Percentiles rank a stretch among this genome's conserved stretches.
Conservation (phyloP, 2,888 invertebrate genomes). For the Perithous albicinctus region DNA sequence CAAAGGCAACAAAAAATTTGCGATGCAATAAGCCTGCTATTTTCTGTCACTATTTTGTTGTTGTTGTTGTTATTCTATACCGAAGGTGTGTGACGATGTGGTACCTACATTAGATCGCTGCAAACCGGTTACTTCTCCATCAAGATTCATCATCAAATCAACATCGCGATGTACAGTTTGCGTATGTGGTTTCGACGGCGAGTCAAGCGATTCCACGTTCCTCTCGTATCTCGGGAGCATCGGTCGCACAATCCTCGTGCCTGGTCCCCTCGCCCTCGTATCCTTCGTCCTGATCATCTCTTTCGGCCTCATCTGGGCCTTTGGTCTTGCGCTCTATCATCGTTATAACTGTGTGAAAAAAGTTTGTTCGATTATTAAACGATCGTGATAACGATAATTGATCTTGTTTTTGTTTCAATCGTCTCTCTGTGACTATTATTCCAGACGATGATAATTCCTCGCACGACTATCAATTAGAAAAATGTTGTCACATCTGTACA, state of each 20-base stretch:
- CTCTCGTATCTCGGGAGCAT: conserved; percentile 56
- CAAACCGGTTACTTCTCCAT: conserved; percentile 41
- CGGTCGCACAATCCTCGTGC: conserved; percentile 73
- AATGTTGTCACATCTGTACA: conserved; percentile 9
- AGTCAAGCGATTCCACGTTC: conserved; percentile 17
- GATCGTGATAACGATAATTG: conserved; percentile 2
- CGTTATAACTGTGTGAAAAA: conserved; percentile 58
- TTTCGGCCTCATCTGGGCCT: conserved; percentile 70
- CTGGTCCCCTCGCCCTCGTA: conserved; percentile 72
- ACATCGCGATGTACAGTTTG: conserved; percentile 16
- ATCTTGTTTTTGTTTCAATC: conserved; percentile 13
- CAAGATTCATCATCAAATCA: conserved; percentile 29
- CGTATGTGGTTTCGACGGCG: conserved; percentile 11
- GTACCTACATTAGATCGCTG: conserved; percentile 75
- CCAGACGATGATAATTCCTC: neutral
- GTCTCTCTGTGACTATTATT: conserved; percentile 11
- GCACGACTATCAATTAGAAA: neutral
- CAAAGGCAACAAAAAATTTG: neutral
- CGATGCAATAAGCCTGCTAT: neutral
- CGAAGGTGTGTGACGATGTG: conserved; percentile 78
- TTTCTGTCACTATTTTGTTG: conserved; percentile 34
- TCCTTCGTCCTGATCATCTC: conserved; percentile 77
- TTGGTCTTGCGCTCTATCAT: conserved; percentile 70
- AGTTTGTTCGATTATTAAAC: conserved; percentile 63
- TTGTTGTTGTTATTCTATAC: conserved; percentile 69